Conservation (phyloP, 2,113 vertebrate genomes). For the Spheniscus mendiculus region DNA sequence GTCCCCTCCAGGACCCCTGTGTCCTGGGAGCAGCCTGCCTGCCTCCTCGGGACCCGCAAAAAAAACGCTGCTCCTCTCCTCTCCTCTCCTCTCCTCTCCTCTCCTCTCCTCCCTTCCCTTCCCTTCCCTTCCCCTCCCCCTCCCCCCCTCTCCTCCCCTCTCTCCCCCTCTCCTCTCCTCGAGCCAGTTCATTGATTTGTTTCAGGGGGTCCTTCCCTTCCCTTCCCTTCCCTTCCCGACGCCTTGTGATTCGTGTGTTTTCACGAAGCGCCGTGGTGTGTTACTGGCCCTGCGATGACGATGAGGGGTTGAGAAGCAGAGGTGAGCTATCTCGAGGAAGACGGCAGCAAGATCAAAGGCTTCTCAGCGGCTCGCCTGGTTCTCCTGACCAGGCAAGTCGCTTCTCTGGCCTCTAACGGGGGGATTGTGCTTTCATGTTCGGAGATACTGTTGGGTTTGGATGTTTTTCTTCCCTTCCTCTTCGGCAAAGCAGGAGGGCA, state of each 20-base stretch:
- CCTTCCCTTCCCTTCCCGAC: too few relatives aligned
- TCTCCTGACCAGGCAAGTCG: neutral
- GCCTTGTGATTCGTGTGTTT: neutral
- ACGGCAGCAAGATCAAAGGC: neutral
- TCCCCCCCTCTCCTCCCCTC: too few relatives aligned
- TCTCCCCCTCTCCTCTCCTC: too few relatives aligned
- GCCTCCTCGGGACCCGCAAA: neutral
- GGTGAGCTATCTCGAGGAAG: neutral
- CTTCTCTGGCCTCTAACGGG: neutral
- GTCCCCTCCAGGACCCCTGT: too few relatives aligned
- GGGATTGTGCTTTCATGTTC: neutral
- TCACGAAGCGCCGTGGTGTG: rapidly evolving
- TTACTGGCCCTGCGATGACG: neutral
- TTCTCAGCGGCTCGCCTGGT: rapidly evolving
- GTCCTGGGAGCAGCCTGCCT: neutral
- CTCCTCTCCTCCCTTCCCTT: too few relatives aligned
- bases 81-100: neutral
- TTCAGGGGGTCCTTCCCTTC: too few relatives aligned
- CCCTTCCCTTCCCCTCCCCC: too few relatives aligned
- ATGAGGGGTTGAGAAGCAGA: neutral
- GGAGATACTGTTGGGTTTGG: neutral
- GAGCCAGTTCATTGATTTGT: too few relatives aligned
- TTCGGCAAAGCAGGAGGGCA: neutral
- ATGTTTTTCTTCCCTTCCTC: neutral
- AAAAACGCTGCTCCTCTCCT: neutral